Evolutionary conservation across 2,113 vertebrate genomes (phyloP).

Genomic region (Ageneiosus marmoratus): DNA sequence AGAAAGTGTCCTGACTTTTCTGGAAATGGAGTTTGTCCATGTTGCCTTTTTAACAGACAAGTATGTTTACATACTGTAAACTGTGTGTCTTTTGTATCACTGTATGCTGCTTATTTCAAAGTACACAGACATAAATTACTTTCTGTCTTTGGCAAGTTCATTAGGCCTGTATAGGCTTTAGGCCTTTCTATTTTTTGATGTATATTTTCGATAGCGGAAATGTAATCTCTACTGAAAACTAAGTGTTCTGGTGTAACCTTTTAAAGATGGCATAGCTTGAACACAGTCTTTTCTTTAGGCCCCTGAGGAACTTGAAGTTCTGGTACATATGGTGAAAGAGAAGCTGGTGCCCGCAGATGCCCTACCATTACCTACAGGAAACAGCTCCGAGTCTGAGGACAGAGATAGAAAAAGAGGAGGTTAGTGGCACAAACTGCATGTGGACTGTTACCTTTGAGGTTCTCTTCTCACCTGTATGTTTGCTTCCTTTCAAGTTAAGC

Average conservation of each 20-base stretch:
- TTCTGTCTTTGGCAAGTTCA: neutral
- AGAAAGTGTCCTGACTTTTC: too few relatives aligned
- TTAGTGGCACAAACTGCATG: conserved; percentile 48
- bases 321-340: conserved; percentile 70
- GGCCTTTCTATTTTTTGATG: neutral
- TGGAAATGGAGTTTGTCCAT: neutral
- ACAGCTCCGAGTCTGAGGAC: conserved; percentile 13
- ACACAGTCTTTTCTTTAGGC: conserved; percentile 54
- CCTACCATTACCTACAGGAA: conserved; percentile 64
- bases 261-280: neutral
- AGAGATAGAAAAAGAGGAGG: conserved; percentile 57
- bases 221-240: neutral
- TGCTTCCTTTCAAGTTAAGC: conserved; percentile 9
- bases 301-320: conserved; percentile 66
- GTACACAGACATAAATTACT: neutral
- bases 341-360: conserved; percentile 64
- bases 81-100: neutral
- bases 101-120: neutral
- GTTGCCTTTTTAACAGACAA: neutral
- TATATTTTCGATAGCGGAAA: neutral
- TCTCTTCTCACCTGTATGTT: conserved; percentile 15
- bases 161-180: neutral
- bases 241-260: neutral
- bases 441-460: conserved; percentile 8
- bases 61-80: neutral